Evolutionary conservation across 2,113 vertebrate species (phyloP), one percentile per base, ranked within the genome.

Genomic region (Oreotrochilus melanogaster): DNA sequence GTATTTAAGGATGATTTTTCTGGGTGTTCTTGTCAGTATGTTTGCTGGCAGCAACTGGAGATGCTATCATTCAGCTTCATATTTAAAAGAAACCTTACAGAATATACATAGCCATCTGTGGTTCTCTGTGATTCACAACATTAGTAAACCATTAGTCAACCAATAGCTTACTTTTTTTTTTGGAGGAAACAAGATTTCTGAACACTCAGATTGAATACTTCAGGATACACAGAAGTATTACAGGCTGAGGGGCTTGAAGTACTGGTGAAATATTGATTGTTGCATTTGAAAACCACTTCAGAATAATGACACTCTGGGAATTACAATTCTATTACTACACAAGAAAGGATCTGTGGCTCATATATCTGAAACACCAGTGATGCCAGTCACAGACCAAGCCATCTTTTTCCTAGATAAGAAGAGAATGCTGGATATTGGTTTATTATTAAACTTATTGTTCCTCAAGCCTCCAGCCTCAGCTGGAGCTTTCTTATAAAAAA

Each of bases 361-460:
- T 76, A 17, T 31, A 53, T 18, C 64, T 31, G 6, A 69, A 60
- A n/a, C 43, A 66, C 25, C 74, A 65, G 39, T 2, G 30, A 45
- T 86, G 61, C 65, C 93, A 73, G 23, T 43, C 88, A 89, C 67
- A 67, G 58, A 43, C 31, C 61, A 54, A 37, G 37, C 47, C 85
- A 65, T 30, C 53, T 18, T 33, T 19, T 82, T 25, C 72, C 66
- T 24, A 71, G 43, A 25, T 43, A 53, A 93, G 37, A 35, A 79
- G 16, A 73, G 60, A 82, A 80, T 11, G 28, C 64, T 73, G 70
- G 76, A 39, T 80, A 61, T 50, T 88, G 1, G 3, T 71, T 48
- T 86, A 10, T 94, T 92, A 94, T 72, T 86, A 90, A 88, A 71
- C n/a, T 50, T 51, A 72, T 71, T 93, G 45, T 79, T 95, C 86